Base-by-base conservation (phyloP, 2,113 vertebrate species). In the Hemiscyllium ocellatum region DNA sequence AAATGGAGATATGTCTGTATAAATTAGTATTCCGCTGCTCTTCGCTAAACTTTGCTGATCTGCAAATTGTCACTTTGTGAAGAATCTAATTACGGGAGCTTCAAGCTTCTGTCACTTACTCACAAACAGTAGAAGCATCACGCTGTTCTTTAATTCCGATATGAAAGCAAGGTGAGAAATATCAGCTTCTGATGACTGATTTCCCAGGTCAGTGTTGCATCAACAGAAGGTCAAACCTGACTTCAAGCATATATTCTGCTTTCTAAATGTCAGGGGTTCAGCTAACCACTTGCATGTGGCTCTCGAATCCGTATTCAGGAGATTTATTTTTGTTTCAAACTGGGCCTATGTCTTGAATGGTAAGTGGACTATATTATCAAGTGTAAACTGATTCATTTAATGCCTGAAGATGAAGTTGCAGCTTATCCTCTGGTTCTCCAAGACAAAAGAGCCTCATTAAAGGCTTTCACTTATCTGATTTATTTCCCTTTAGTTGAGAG, bases 31-130 rank as follows among this genome's bases (percentile, higher is more conserved):
- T 95, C 66, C 94, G 72, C 37, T 95, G 94, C 69, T 70, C 72
- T 95, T 95, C 69, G 72, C 68, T 95, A 95, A 95, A 95, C 94
- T 95, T 95, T 95, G 94, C 94, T 95, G 94, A 95, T 95, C 94
- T 95, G 94, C 94, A 95, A 95, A 95, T 95, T 95, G 94, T 95
- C 94, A 95, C 94, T 95, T 95, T 47, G 94, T 72, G 69, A 42
- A 47, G 94, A 95, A 95, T 95, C 94, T 95, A 72, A 72, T 95
- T 95, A 95, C 94, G 50, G 68, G 37, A 72, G 94, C 94, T 72
- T 95, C 68, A 69, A 72, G 93, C 66, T 95, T 72, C 93, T 95
- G 93, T 95, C 93, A 72, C 72, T 70, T 70, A 95, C 68, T 37
- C 93, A 95, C 93, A 95, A 95, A 95, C 68, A 95, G 65, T 69